Evolutionary conservation across 2,797 vertebrate species (phyloP).

Genomic region (Paedocypris micromegethes): DNA sequence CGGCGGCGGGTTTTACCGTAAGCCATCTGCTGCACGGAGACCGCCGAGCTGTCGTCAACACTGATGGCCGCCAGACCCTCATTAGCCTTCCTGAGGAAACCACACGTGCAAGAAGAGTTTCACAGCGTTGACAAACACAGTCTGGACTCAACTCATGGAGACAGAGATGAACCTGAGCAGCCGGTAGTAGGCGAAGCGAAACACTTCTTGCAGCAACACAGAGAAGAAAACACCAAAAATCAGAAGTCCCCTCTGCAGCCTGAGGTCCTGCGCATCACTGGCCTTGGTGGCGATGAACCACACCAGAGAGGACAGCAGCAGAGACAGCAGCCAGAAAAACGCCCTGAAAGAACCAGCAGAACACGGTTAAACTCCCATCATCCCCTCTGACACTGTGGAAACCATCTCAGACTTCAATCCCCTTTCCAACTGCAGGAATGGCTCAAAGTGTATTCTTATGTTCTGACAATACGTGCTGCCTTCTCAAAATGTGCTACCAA

Average conservation of each 20-base stretch:
- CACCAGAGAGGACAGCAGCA: conserved; percentile 70
- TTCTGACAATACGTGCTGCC: no score
- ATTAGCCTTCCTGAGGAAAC: conserved; percentile 52
- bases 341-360: conserved; percentile 54
- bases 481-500: no score
- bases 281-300: conserved; percentile 71
- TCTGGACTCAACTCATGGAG: not conserved
- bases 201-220: conserved; percentile 70
- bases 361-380: not conserved
- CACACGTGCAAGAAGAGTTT: not conserved
- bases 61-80: conserved; percentile 57
- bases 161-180: conserved; percentile 62
- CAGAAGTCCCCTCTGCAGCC: conserved; percentile 62
- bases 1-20: conserved; percentile 49
- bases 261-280: conserved; percentile 52
- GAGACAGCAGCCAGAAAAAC: conserved; percentile 73
- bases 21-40: conserved; percentile 59
- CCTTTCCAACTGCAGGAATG: no score
- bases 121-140: not conserved
- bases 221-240: conserved; percentile 71
- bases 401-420: no score
- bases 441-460: no score
- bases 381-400: no score
- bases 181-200: conserved; percentile 72
- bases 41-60: conserved; percentile 53